A percentile compares a stretch with the other conserved stretches of the same genome.
Conservation (phyloP, 37 sponge, comb jelly and placozoan species). For the Agelas oroides region DNA sequence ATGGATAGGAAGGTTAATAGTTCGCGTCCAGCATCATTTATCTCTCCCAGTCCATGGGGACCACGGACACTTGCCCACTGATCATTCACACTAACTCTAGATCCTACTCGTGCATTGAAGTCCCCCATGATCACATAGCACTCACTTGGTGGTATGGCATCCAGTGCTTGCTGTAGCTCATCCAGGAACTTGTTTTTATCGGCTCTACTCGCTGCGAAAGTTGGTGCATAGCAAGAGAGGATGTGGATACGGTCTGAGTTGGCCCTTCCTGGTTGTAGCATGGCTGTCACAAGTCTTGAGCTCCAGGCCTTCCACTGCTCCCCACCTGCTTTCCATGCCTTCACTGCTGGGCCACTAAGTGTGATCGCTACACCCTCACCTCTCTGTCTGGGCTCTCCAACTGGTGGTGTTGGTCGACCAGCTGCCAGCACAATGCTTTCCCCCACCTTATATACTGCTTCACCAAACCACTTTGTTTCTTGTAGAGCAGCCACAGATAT, state of each 20-base stretch:
- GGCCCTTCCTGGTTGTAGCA: not conserved
- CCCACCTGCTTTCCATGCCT: slow-evolving; percentile 47
- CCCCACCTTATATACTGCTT: slow-evolving; percentile 31
- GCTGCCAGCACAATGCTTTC: slow-evolving; percentile 41
- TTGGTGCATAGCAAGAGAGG: slow-evolving; percentile 25
- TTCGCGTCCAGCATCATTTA: slow-evolving; percentile 34
- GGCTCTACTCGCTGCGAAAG: slow-evolving; percentile 14
- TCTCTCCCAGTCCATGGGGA: slow-evolving; percentile 23
- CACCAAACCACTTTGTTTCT: slow-evolving; percentile 23
- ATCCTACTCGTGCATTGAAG: slow-evolving; percentile 33
- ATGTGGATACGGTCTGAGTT: slow-evolving; percentile 11
- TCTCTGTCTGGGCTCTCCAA: slow-evolving; percentile 33
- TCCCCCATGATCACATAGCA: slow-evolving; percentile 31
- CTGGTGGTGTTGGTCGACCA: slow-evolving; percentile 32
- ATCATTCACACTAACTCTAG: slow-evolving; percentile 6
- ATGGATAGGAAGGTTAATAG: slow-evolving; percentile 26
- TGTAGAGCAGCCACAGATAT: no score
- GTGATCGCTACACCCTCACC: slow-evolving; percentile 65
- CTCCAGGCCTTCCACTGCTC: slow-evolving; percentile 63
- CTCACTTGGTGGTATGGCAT: slow-evolving; percentile 18
- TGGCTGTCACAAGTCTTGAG: slow-evolving; percentile 23
- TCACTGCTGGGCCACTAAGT: slow-evolving; percentile 22
- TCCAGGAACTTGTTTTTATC: slow-evolving; percentile 14
- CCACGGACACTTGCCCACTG: slow-evolving; percentile 21
- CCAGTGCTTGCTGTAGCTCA: slow-evolving; percentile 26